A percentile compares a stretch with the other conserved stretches of the same genome.
Conservation (phyloP, 2,888 invertebrate species). For the Eretmocerus hayati region DNA sequence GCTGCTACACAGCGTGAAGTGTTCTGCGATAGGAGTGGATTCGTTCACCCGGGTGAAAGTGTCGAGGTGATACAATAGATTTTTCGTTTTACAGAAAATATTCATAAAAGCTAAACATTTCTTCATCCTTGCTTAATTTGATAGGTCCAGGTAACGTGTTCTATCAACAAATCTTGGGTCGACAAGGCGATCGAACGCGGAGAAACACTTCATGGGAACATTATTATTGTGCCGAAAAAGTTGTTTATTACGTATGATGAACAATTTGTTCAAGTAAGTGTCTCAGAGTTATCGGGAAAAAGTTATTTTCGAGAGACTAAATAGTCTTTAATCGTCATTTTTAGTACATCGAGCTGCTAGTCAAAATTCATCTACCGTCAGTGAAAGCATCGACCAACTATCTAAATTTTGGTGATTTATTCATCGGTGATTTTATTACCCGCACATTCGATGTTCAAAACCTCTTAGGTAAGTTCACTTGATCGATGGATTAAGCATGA, state of each 20-base stretch:
- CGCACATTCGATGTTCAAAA: conserved; percentile 29
- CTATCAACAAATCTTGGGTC: not conserved
- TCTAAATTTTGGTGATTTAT: conserved; percentile 32
- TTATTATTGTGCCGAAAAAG: not conserved
- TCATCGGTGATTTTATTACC: conserved; percentile 28
- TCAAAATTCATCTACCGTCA: conserved; percentile 29
- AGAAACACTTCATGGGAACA: too few relatives aligned
- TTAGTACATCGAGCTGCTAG: conserved; percentile 28
- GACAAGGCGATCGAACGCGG: not conserved
- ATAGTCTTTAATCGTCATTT: too few relatives aligned
- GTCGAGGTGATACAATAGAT: conserved; percentile 5
- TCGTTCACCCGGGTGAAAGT: conserved; percentile 7
- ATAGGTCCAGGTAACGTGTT: too few relatives aligned
- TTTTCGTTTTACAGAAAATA: not conserved
- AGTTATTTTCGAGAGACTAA: too few relatives aligned
- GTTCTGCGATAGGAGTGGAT: not conserved
- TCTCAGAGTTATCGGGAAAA: too few relatives aligned
- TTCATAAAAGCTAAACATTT: not conserved
- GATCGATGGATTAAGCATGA: too few relatives aligned
- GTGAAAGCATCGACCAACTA: conserved; percentile 26
- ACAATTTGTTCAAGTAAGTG: conserved; percentile 8
- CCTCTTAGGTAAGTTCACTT: conserved; percentile 25
- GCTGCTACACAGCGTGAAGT: conserved; percentile 10
- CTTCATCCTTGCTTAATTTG: not conserved
- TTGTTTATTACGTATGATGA: conserved; percentile 5